Percentiles rank a stretch among this genome's conserved stretches.
Evolutionary conservation across 2,113 vertebrate genomes (phyloP).

Genomic region (Ptyas mucosa): DNA sequence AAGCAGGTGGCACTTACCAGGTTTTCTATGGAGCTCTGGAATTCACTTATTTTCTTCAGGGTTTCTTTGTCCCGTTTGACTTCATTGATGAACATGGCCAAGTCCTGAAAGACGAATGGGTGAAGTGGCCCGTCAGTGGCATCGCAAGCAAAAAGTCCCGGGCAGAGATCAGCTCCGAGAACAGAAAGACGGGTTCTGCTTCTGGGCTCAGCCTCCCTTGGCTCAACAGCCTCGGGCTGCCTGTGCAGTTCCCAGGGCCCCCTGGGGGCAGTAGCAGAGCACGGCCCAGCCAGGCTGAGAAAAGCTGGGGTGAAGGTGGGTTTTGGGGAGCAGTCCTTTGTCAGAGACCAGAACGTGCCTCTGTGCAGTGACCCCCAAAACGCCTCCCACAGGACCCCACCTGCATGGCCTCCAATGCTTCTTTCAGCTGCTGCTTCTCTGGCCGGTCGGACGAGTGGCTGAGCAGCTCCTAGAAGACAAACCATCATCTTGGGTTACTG

Average conservation of each 20-base stretch:
- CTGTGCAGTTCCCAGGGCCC: neutral
- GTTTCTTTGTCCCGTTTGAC: conserved; percentile 98
- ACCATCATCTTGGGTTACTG: neutral
- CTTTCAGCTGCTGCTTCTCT: conserved; percentile 89
- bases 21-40: conserved; percentile 96
- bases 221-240: neutral
- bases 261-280: neutral
- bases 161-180: neutral
- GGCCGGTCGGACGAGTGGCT: conserved; percentile 88
- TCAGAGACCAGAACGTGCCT: neutral
- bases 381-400: conserved; percentile 43
- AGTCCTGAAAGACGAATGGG: conserved; percentile 73
- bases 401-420: conserved; percentile 97
- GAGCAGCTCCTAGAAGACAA: conserved; percentile 81
- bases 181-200: neutral
- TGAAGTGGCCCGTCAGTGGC: too few relatives aligned
- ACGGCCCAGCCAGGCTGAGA: neutral
- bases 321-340: neutral
- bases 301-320: neutral
- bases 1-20: conserved; percentile 80
- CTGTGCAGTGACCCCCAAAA: neutral
- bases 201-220: neutral
- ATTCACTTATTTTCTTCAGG: conserved; percentile 95
- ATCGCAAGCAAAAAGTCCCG: too few relatives aligned
- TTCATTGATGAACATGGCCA: conserved; percentile 98